phyloP scores from a whole-genome alignment of 2,888 invertebrate species.

The Drosophila nr. perissopoda region DNA sequence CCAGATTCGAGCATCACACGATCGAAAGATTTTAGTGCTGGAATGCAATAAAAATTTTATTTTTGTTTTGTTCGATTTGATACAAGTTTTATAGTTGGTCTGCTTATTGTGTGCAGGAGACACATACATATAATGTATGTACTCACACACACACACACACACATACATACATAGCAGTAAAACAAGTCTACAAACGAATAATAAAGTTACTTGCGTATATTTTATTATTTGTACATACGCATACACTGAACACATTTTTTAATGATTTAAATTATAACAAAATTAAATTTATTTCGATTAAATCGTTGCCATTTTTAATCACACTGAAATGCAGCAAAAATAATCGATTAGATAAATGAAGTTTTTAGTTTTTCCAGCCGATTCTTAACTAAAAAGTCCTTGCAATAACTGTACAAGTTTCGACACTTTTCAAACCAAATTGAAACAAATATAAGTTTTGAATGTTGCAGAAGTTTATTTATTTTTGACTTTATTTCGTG shows the following conservation, averaged over 20 bases:
- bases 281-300: neutral
- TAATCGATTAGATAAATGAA: neutral
- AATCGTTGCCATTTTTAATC: neutral
- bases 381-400: neutral
- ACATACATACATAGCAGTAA: constrained; percentile 20
- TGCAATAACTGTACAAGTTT: neutral
- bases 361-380: neutral
- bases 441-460: neutral
- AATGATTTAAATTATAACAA: neutral
- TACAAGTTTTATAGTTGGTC: constrained; percentile 80
- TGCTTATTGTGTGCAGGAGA: constrained; percentile 77
- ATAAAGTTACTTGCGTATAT: constrained; percentile 38
- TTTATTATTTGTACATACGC: constrained; percentile 28
- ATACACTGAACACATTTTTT: constrained; percentile 12
- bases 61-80: constrained; percentile 79
- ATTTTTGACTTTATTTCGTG: neutral
- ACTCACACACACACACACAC: constrained; percentile 15
- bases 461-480: neutral
- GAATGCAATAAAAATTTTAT: constrained; percentile 78
- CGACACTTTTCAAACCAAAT: neutral
- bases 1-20: constrained; percentile 67
- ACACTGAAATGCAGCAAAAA: neutral
- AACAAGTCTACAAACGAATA: constrained; percentile 42
- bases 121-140: constrained; percentile 34
- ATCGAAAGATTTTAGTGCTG: constrained; percentile 79